Base-by-base conservation (phyloP, 2,888 invertebrate genomes). In the Lasioglossum figueresi region DNA sequence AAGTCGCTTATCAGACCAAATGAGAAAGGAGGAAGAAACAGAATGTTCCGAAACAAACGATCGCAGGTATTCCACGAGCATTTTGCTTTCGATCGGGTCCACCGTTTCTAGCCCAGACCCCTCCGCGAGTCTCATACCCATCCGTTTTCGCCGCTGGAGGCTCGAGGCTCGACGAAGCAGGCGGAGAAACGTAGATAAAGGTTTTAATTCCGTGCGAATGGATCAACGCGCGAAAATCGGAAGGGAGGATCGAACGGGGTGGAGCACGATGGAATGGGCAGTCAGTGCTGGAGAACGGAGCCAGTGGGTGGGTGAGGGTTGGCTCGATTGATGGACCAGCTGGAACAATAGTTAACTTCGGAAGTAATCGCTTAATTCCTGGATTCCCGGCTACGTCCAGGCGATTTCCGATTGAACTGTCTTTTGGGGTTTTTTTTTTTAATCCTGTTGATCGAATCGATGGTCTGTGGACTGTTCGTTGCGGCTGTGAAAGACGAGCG, bases 161-260 rank as follows among this genome's bases (percentile, higher is more conserved):
- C 66, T 34, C 40, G 66, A 66, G 66, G 76, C 76, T 77, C 71
- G 84, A 70, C 84, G 82, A 83, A 77, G 88, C 87, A 84, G 80
- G 80, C 82, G 86, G 88, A 87, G 88, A 72, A 84, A 86, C 81
- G 87, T 85, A 89, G 91, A 92, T 91, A 93, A 93, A 91, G 90
- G 88, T 91, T 93, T 93, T 93, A 93, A 93, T 93, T 93, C 91
- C 90, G 89, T 88, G 82, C 89, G 91, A 91, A 89, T 81, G 89
- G 89, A 84, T 88, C 89, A 87, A 82, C 84, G 88, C 83, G 87
- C 83, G 87, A 90, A 90, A 90, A 88, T 90, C 87, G 86, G 82
- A 45, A 72, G 83, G 77, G 83, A 86, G 88, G 79, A 84, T 86
- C 83, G 48, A 12, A 74, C 52, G 12, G 68, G 48, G 23, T 31